phyloP scores from a whole-genome alignment of 2,113 vertebrate genomes.

The Hypomesus transpacificus region DNA sequence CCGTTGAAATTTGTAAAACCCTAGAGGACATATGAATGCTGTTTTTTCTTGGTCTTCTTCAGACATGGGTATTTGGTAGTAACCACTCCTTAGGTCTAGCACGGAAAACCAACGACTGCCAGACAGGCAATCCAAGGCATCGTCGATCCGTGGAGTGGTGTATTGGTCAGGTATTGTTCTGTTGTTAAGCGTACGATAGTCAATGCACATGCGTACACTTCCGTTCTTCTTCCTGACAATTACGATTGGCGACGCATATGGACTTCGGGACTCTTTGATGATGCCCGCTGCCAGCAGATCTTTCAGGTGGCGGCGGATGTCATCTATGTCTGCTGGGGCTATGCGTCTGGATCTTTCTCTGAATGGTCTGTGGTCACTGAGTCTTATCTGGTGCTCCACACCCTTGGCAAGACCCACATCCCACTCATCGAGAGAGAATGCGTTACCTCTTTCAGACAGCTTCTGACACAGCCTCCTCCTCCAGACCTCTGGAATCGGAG shows the following conservation, averaged over 20 bases:
- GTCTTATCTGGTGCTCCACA: neutral
- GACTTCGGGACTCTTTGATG: too few relatives aligned
- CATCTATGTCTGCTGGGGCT: constrained; percentile 26
- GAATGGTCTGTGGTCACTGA: neutral
- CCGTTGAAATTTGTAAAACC: neutral
- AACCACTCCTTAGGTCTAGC: neutral
- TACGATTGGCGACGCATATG: too few relatives aligned
- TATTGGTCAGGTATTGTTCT: neutral
- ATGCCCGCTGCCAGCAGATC: too few relatives aligned
- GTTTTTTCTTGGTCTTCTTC: neutral
- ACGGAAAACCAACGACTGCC: neutral
- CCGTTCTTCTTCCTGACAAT: too few relatives aligned
- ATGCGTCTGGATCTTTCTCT: neutral
- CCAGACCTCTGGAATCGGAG: neutral
- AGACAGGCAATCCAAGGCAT: neutral
- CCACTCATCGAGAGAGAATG: constrained; percentile 15
- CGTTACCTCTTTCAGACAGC: neutral
- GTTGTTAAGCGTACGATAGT: constrained; percentile 7
- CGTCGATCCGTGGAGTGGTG: neutral
- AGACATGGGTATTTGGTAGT: neutral
- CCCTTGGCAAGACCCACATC: constrained; percentile 16
- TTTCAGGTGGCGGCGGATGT: constrained; percentile 14
- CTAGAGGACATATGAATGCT: neutral
- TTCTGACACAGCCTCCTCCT: neutral
- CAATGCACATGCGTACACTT: constrained; percentile 6